These are phyloP conservation scores for Spodoptera picta DNA, from an alignment of 2,888 invertebrate species.

Conservation along the genomic window DNA sequence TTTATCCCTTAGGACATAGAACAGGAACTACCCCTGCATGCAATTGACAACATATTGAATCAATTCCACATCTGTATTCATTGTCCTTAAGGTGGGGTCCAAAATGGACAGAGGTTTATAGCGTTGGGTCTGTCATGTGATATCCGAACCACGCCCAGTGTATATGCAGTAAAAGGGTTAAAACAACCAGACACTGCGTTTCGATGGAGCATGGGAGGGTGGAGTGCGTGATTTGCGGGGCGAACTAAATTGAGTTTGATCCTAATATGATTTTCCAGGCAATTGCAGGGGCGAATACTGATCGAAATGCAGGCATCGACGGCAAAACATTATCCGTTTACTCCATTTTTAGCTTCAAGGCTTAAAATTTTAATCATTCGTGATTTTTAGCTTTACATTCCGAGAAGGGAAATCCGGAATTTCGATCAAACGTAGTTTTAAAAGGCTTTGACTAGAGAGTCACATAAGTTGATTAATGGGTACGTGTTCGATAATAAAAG, in stretches of 20 bases:
- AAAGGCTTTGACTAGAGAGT: too few species aligned
- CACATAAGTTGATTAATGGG: too few species aligned
- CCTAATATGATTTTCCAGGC: slow-evolving; percentile 62
- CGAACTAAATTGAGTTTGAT: slow-evolving; percentile 50
- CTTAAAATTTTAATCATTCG: not conserved
- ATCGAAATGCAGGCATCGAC: slow-evolving; percentile 14
- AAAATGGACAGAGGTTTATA: slow-evolving; percentile 5
- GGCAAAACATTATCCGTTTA: slow-evolving; percentile 17
- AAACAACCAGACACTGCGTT: slow-evolving; percentile 56
- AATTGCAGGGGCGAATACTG: slow-evolving; percentile 59
- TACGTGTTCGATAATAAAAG: too few species aligned
- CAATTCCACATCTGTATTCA: not conserved
- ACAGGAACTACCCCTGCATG: too few species aligned
- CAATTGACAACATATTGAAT: too few species aligned
- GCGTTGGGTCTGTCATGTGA: not conserved
- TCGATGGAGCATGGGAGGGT: slow-evolving; percentile 19
- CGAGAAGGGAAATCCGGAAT: not conserved
- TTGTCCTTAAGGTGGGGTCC: not conserved
- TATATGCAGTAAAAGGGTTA: slow-evolving; percentile 48
- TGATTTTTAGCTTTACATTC: not conserved
- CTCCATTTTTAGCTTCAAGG: slow-evolving; percentile 14
- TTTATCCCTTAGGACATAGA: too few species aligned
- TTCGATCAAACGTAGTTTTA: not conserved
- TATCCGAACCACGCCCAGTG: slow-evolving; percentile 23
- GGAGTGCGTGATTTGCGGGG: slow-evolving; percentile 56